These are phyloP conservation scores for Eutrigla gurnardus DNA, from an alignment of 2,797 vertebrate species.

Conservation along the genomic window DNA sequence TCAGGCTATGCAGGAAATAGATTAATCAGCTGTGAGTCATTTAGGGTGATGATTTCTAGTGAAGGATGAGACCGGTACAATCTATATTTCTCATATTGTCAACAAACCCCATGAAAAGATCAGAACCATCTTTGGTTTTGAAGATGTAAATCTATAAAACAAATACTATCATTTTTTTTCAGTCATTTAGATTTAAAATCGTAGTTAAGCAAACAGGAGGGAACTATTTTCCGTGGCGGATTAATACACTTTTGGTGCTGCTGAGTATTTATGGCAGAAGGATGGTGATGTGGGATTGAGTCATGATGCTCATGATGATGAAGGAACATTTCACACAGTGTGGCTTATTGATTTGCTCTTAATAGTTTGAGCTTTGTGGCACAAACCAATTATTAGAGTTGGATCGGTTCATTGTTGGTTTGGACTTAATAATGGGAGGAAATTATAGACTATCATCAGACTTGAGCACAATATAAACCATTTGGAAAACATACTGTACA, in stretches of 20 bases:
- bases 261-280: background rate
- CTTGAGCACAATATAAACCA: conserved; percentile 12
- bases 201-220: background rate
- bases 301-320: background rate
- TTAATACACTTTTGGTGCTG: background rate
- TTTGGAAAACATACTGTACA: background rate
- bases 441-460: background rate
- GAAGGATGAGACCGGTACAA: background rate
- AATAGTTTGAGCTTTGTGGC: background rate
- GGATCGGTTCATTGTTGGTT: background rate
- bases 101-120: conserved; percentile 5
- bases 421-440: background rate
- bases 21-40: background rate
- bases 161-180: background rate
- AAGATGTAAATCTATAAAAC: background rate
- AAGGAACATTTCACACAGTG: background rate
- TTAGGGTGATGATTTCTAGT: background rate
- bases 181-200: conserved; percentile 1
- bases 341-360: background rate
- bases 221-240: conserved; percentile 12
- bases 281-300: background rate
- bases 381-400: background rate
- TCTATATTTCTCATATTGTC: conserved; percentile 4
- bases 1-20: background rate
- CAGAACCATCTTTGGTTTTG: background rate